Evolutionary conservation across 1,140 invertebrate species (phyloP).

Genomic region (Chrysomallon squamiferum): DNA sequence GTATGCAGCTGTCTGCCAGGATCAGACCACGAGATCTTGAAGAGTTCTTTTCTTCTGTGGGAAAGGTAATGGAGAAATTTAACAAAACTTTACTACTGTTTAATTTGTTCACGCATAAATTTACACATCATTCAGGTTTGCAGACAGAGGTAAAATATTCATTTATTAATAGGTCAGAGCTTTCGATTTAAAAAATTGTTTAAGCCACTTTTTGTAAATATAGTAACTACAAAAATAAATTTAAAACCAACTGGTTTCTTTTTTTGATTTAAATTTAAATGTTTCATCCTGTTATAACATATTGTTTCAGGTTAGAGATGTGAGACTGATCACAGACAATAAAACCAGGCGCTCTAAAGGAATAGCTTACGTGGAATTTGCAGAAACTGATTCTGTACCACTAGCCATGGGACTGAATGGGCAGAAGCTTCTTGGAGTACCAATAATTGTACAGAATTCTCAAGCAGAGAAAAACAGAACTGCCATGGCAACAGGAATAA

Average conservation of each 20-base stretch:
- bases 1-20: constrained; percentile 80
- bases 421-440: constrained; percentile 94
- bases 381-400: constrained; percentile 95
- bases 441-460: constrained; percentile 97
- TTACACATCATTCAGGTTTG: neutral
- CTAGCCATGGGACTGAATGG: constrained; percentile 95
- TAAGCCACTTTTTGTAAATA: too few species aligned
- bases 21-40: constrained; percentile 95
- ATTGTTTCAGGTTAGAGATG: constrained; percentile 79
- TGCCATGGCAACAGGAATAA: constrained; percentile 66
- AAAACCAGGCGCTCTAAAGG: constrained; percentile 99
- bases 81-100: too few species aligned
- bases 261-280: too few species aligned
- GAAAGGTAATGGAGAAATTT: constrained; percentile 88
- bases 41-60: constrained; percentile 99
- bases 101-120: neutral
- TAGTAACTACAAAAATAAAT: too few species aligned
- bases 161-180: too few species aligned
- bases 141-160: too few species aligned
- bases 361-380: constrained; percentile 99
- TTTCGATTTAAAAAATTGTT: too few species aligned
- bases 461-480: constrained; percentile 98
- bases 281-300: too few species aligned
- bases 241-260: too few species aligned
- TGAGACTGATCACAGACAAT: constrained; percentile 98